phyloP scores from a whole-genome alignment of 1,140 invertebrate species.

The Drosophila ananassae region DNA sequence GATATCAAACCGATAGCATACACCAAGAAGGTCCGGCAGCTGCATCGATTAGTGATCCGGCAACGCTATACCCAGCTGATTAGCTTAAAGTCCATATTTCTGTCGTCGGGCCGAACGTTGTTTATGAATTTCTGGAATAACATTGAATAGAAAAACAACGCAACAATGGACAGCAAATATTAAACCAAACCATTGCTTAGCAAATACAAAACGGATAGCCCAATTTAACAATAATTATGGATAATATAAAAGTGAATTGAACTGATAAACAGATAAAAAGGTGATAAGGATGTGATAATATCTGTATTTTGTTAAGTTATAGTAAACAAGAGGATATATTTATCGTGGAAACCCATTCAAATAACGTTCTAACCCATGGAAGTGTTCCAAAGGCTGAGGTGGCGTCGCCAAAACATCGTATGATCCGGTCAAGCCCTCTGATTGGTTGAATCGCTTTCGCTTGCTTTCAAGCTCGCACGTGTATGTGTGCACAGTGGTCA shows the following conservation, averaged over 20 bases:
- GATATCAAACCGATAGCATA: neutral
- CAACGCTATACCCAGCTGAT: conserved; percentile 9
- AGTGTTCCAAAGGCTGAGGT: conserved; percentile 33
- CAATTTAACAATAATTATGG: conserved; percentile 11
- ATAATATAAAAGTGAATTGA: conserved; percentile 13
- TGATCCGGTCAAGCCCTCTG: conserved; percentile 64
- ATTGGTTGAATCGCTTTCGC: conserved; percentile 59
- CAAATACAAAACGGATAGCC: neutral
- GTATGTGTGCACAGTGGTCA: conserved; percentile 36
- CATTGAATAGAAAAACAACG: neutral
- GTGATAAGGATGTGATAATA: conserved; percentile 9
- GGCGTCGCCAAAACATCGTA: conserved; percentile 64
- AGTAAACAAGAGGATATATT: neutral
- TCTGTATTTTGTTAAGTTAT: neutral
- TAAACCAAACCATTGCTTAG: neutral
- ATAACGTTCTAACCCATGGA: neutral
- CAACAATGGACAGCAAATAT: conserved; percentile 2
- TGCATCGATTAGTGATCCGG: neutral
- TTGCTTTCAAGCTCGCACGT: conserved; percentile 42
- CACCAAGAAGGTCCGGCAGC: neutral
- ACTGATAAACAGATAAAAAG: conserved; percentile 11
- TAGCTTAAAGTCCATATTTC: conserved; percentile 19
- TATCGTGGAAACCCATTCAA: conserved; percentile 2
- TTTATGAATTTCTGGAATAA: conserved; percentile 24
- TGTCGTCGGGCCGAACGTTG: conserved; percentile 20